Conservation (phyloP, 1,140 invertebrate genomes). For the Rhynchophorus ferrugineus region DNA sequence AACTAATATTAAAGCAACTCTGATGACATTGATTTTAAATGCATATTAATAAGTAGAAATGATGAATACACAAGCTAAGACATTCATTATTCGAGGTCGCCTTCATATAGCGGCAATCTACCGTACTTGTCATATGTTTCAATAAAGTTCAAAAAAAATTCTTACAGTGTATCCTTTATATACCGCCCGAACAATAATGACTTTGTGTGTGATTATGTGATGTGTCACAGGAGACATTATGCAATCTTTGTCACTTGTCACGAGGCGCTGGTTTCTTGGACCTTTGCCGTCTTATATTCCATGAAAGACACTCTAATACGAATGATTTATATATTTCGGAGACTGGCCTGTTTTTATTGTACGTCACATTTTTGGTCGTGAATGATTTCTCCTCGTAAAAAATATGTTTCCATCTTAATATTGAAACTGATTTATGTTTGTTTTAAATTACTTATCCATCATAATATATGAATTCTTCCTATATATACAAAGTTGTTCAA, state of each 20-base stretch:
- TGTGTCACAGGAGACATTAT: slow-evolving; percentile 31
- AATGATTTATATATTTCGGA: too few relatives aligned
- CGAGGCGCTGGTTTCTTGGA: slow-evolving; percentile 5
- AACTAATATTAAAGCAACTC: slow-evolving; percentile 2
- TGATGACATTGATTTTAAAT: slow-evolving; percentile 10
- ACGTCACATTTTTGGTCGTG: too few relatives aligned
- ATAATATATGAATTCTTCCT: too few relatives aligned
- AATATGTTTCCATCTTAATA: too few relatives aligned
- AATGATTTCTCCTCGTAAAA: too few relatives aligned
- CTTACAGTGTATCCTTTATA: slow-evolving; percentile 29
- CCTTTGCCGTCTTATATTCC: not conserved
- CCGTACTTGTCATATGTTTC: slow-evolving; percentile 25
- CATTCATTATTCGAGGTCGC: slow-evolving; percentile 28
- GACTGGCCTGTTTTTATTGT: too few relatives aligned
- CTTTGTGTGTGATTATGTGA: slow-evolving; percentile 32
- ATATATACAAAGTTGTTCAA: too few relatives aligned
- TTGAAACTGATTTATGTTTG: too few relatives aligned
- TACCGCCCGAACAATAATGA: slow-evolving; percentile 25
- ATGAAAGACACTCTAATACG: not conserved
- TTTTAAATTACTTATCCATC: too few relatives aligned
- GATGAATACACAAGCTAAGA: slow-evolving; percentile 13
- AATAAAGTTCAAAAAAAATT: slow-evolving; percentile 20
- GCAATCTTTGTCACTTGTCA: slow-evolving; percentile 31
- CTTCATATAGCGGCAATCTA: slow-evolving; percentile 23
- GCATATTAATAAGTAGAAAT: slow-evolving; percentile 4